A percentile compares a stretch with the other conserved stretches of the same genome.
Conservation (phyloP, 2,113 vertebrate species). For the Protomyctophum bolini region DNA sequence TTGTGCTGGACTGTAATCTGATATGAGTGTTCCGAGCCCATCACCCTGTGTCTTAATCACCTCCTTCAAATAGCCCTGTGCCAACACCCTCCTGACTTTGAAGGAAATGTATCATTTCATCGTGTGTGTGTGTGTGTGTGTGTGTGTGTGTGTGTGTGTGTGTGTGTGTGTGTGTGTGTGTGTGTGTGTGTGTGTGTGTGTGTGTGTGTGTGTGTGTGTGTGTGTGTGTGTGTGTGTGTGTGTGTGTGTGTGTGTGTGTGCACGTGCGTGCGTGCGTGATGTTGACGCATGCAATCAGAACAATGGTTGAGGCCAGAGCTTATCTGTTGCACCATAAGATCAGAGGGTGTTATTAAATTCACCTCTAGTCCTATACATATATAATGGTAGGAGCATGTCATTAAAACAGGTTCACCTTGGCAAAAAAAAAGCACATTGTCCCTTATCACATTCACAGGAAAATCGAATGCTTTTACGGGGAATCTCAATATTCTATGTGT, state of each 20-base stretch:
- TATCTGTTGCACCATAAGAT: conserved; percentile 51
- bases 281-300: background rate
- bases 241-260: too few relatives aligned
- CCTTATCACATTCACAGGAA: conserved; percentile 1
- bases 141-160: conserved; percentile 13
- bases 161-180: conserved; percentile 6
- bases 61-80: conserved; percentile 57
- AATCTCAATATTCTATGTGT: background rate
- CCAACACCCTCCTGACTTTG: conserved; percentile 33
- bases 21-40: conserved; percentile 50
- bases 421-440: conserved; percentile 13
- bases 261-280: too few relatives aligned
- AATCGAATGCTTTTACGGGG: background rate
- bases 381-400: conserved; percentile 20
- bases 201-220: conserved; percentile 4
- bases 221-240: background rate
- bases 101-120: conserved; percentile 52
- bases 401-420: conserved; percentile 1
- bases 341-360: conserved; percentile 50
- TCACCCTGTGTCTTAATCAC: conserved; percentile 55
- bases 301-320: conserved; percentile 34
- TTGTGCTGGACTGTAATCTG: conserved; percentile 32
- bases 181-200: too few relatives aligned
- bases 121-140: conserved; percentile 15
- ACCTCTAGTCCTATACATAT: conserved; percentile 31